Evolutionary conservation across 2,113 vertebrate species (phyloP).

Genomic region (Myotis yumanensis): DNA sequence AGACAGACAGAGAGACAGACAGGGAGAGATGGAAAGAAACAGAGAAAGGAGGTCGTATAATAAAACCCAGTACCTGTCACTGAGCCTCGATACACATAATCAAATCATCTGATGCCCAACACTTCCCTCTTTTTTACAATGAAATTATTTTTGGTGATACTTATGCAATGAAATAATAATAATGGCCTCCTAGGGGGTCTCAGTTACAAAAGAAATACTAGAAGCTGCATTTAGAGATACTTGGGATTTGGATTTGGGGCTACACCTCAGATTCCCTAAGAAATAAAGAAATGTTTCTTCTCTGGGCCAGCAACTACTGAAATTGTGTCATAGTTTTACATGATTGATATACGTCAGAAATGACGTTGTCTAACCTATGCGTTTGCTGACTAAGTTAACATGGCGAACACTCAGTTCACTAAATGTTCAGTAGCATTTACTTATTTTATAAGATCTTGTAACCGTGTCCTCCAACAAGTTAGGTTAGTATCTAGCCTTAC

Average conservation of each 20-base stretch:
- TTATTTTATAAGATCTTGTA: constrained; percentile 20
- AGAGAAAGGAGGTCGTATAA: neutral
- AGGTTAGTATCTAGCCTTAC: neutral
- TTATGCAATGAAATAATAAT: neutral
- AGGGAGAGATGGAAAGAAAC: neutral
- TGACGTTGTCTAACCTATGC: neutral
- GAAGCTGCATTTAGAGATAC: neutral
- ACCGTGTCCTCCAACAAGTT: neutral
- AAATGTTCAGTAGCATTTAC: neutral
- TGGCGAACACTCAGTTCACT: neutral
- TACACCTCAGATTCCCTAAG: neutral
- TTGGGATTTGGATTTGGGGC: neutral
- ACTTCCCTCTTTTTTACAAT: neutral
- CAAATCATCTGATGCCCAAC: neutral
- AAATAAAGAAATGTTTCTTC: neutral
- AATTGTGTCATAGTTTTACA: neutral
- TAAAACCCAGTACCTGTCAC: neutral
- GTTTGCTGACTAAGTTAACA: neutral
- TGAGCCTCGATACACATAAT: neutral
- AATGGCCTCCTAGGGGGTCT: neutral
- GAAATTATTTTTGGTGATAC: neutral
- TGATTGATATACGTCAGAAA: neutral
- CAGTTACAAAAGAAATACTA: neutral
- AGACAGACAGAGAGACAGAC: neutral
- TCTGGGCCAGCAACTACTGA: neutral